These are phyloP conservation scores for Antrozous pallidus DNA, from an alignment of 2,797 vertebrate genomes.

Conservation along the genomic window DNA sequence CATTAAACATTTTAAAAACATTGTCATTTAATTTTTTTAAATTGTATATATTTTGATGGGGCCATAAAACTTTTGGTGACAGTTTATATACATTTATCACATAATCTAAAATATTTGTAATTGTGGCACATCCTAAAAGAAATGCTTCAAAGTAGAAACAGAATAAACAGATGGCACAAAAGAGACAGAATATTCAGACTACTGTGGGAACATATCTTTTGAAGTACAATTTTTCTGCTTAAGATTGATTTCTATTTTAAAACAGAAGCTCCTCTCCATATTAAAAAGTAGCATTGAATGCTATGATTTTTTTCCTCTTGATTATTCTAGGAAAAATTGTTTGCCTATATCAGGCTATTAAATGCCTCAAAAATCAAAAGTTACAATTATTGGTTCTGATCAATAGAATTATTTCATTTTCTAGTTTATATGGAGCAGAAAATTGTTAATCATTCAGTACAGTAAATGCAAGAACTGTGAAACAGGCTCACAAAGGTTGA, in stretches of 20 bases:
- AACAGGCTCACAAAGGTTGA: not conserved
- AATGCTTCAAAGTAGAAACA: not conserved
- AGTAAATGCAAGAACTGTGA: not conserved
- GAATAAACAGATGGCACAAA: not conserved
- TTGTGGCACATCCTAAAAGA: not conserved
- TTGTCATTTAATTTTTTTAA: not conserved
- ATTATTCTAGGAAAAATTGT: not conserved
- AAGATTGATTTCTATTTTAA: slow-evolving; percentile 17
- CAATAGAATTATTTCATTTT: slow-evolving; percentile 40
- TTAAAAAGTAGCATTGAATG: not conserved
- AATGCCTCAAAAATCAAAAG: not conserved
- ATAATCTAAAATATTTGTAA: slow-evolving; percentile 37
- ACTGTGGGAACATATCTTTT: not conserved
- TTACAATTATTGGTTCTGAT: not conserved
- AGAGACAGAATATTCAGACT: not conserved
- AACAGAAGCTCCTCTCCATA: not conserved
- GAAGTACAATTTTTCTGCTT: not conserved
- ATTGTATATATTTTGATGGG: not conserved
- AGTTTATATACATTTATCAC: not conserved
- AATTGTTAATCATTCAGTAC: slow-evolving; percentile 30
- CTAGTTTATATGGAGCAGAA: slow-evolving; percentile 53
- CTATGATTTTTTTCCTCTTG: not conserved
- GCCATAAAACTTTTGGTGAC: not conserved
- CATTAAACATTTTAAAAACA: not conserved
- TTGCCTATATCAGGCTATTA: not conserved